These are phyloP conservation scores for Mus caroli DNA, from an alignment of 2,797 vertebrate genomes.

Conservation along the genomic window DNA sequence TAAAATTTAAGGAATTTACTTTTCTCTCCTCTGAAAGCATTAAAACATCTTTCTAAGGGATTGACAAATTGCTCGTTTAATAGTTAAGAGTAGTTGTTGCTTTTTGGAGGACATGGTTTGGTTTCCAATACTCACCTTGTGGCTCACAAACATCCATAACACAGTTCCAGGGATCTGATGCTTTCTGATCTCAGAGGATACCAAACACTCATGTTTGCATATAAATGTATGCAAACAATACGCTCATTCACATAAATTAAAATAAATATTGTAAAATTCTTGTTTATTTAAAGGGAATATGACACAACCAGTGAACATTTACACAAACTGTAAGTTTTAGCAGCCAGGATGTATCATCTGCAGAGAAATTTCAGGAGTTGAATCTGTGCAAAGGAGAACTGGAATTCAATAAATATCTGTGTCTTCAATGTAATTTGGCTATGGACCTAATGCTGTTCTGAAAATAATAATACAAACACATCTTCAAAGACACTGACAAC, in stretches of 20 bases:
- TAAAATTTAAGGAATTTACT: neutral
- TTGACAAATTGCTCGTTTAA: neutral
- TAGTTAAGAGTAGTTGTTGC: neutral
- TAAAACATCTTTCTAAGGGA: neutral
- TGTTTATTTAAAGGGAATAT: slow-evolving; percentile 19
- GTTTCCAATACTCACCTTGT: too few relatives aligned
- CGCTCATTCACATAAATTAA: neutral
- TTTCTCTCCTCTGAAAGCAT: neutral
- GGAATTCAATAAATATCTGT: neutral
- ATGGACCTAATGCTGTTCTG: neutral
- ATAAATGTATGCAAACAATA: neutral
- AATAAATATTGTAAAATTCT: neutral
- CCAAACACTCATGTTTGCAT: neutral
- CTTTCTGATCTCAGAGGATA: neutral
- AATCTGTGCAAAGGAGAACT: neutral
- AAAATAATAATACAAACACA: neutral
- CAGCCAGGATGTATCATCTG: neutral
- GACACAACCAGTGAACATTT: neutral
- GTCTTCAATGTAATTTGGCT: neutral
- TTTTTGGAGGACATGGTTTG: neutral
- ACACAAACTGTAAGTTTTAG: neutral
- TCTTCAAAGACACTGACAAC: slow-evolving; percentile 16
- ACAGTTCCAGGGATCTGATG: too few relatives aligned
- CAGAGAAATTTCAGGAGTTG: neutral
- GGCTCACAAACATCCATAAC: neutral